A percentile compares a stretch with the other conserved stretches of the same genome.
Evolutionary conservation across 1,140 invertebrate genomes (phyloP).

Genomic region (Aphaenogaster ashmeadi): DNA sequence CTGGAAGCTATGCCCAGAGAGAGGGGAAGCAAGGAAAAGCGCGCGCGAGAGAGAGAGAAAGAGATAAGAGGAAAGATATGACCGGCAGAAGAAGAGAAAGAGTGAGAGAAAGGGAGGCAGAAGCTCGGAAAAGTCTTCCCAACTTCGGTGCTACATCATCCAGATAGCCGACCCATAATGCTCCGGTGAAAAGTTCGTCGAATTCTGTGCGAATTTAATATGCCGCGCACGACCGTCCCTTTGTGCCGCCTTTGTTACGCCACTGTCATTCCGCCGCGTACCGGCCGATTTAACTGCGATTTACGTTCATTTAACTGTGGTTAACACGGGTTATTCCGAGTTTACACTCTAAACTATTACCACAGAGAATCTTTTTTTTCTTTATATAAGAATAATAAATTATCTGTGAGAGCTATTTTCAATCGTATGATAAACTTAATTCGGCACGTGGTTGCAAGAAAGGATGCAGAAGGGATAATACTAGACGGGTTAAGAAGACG

Average conservation of each 20-base stretch:
- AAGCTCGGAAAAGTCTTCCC: slow-evolving; percentile 76
- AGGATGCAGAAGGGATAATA: background rate
- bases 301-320: slow-evolving; percentile 33
- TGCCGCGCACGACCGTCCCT: slow-evolving; percentile 75
- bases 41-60: slow-evolving; percentile 63
- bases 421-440: background rate
- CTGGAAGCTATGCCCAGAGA: slow-evolving; percentile 80
- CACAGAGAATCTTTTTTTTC: background rate
- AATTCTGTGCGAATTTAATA: slow-evolving; percentile 85
- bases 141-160: slow-evolving; percentile 87
- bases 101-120: slow-evolving; percentile 62
- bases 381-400: background rate
- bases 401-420: background rate
- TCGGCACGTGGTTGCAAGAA: background rate
- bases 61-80: slow-evolving; percentile 65
- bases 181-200: slow-evolving; percentile 82
- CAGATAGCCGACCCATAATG: slow-evolving; percentile 83
- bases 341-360: background rate
- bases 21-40: slow-evolving; percentile 44
- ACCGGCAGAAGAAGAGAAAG: slow-evolving; percentile 68
- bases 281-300: slow-evolving; percentile 45
- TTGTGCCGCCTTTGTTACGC: slow-evolving; percentile 56
- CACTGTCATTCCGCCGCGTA: slow-evolving; percentile 52
- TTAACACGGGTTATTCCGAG: slow-evolving; percentile 33
- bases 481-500: slow-evolving; percentile 35